Evolutionary conservation across 1,140 invertebrate genomes (phyloP).

Genomic region (Eubasilissa regina): DNA sequence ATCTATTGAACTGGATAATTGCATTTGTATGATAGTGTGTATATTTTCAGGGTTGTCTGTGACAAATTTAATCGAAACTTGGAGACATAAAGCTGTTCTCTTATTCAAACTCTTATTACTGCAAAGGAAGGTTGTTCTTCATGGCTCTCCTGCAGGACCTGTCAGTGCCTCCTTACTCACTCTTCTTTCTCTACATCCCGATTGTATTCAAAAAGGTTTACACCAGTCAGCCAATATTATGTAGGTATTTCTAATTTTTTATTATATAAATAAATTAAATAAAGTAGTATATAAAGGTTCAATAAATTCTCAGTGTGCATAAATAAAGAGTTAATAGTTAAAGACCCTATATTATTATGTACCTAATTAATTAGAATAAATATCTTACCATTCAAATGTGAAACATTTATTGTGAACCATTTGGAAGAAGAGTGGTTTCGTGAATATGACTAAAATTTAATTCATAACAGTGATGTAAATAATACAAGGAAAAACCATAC

Average conservation of each 20-base stretch:
- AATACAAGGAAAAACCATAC: too few relatives aligned
- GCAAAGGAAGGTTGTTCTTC: conserved; percentile 93
- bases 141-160: conserved; percentile 92
- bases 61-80: conserved; percentile 86
- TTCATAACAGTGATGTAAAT: too few relatives aligned
- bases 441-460: too few relatives aligned
- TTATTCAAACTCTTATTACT: conserved; percentile 95
- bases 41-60: conserved; percentile 82
- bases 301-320: too few relatives aligned
- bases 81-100: conserved; percentile 93
- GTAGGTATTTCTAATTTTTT: conserved; percentile 69
- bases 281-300: too few relatives aligned
- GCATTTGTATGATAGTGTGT: not conserved
- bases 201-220: conserved; percentile 90
- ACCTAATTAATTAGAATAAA: too few relatives aligned
- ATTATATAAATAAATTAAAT: not conserved
- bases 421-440: too few relatives aligned
- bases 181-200: conserved; percentile 91
- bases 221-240: conserved; percentile 86
- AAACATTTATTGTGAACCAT: too few relatives aligned
- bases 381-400: too few relatives aligned
- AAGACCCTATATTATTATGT: too few relatives aligned
- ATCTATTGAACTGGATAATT: too few relatives aligned
- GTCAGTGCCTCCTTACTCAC: conserved; percentile 91
- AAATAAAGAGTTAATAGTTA: too few relatives aligned